Base-by-base conservation (phyloP, 2,797 vertebrate genomes). In the Huso huso region DNA sequence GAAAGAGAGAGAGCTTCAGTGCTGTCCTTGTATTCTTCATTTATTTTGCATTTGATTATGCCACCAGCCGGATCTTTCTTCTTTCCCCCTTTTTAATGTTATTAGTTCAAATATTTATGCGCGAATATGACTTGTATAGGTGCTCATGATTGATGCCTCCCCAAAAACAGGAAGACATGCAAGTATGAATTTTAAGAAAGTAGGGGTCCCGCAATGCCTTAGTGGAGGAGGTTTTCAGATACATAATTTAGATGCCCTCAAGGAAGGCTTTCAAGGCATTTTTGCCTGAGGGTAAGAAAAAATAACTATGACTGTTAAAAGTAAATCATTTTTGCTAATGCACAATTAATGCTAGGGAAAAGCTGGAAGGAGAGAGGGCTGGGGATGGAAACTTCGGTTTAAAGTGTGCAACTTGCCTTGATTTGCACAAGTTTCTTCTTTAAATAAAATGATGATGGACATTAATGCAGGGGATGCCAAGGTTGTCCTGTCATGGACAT, bases 181-280 rank as follows among this genome's bases (percentile, higher is more conserved):
- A 84, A 84, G 87, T 91, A 93, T 94, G 93, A 93, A 93, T 96
- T 95, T 97, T 92, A 91, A 93, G 93, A 92, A 93, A 90, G 89
- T 90, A 90, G 87, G 90, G 92, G 93, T 95, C 93, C 92, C 94
- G 93, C 89, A 87, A 90, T 93, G 93, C 91, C 91, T 91, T 91
- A 87, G 92, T 90, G 90, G 89, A 94, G 94, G 95, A 96, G 91
- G 96, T 98, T 98, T 96, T 96, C 91, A 96, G 96, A 99, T 99
- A 96, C 96, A 99, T 99, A 98, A 99, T 99, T 99, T 96, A 99
- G 94, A 98, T 95, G 94, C 96, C 96, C 95, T 95, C 91, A 93
- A 98, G 96, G 95, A 95, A 98, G 93, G 94, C 96, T 99, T 99
- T 99, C 96, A 99, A 99, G 96, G 95, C 95, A 96, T 98, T 95